Evolutionary conservation across 35 echinoderm and acorn worm species (phyloP).

Genomic region (Apostichopus californicus): DNA sequence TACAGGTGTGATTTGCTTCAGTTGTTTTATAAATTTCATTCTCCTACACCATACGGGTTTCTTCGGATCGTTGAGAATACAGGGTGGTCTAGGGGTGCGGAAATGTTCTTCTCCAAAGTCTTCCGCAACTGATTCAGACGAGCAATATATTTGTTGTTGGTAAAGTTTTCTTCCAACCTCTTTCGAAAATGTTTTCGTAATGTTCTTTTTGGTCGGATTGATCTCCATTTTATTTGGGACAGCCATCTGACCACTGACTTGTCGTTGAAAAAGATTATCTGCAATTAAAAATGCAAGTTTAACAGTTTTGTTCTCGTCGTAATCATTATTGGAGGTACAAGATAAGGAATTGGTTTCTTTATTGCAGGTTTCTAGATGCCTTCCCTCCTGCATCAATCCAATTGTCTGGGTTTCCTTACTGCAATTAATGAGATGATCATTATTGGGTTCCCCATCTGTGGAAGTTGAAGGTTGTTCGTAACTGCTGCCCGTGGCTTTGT

Average conservation of each 20-base stretch:
- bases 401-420: background rate
- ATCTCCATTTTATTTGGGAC: background rate
- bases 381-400: background rate
- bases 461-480: background rate
- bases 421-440: background rate
- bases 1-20: background rate
- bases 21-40: background rate
- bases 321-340: background rate
- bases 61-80: background rate
- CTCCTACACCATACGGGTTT: background rate
- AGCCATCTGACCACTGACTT: background rate
- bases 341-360: background rate
- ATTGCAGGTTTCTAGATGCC: background rate
- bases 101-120: background rate
- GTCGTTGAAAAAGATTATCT: background rate
- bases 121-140: background rate
- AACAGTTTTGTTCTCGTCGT: too few relatives aligned
- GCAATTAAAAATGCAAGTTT: background rate
- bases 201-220: too few relatives aligned
- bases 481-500: background rate
- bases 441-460: background rate
- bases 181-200: too few relatives aligned
- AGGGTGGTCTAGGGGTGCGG: background rate
- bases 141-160: background rate
- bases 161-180: too few relatives aligned